Conservation (phyloP, 1,140 invertebrate species). For the Drosophila bocki region DNA sequence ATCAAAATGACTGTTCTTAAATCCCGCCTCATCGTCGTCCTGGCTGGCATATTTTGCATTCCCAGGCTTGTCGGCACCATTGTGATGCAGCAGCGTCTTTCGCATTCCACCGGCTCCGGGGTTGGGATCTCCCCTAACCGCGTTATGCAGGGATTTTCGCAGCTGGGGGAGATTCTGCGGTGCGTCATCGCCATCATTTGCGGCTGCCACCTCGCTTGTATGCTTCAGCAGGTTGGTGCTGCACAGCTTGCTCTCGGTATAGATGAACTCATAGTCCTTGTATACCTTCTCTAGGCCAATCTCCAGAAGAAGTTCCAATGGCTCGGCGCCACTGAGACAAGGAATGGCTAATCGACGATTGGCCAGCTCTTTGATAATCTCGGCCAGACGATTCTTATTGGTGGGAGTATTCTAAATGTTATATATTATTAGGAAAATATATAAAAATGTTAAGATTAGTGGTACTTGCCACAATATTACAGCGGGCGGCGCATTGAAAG, state of each 20-base stretch:
- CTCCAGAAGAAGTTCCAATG: conserved; percentile 80
- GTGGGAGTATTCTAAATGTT: conserved; percentile 75
- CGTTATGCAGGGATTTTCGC: conserved; percentile 82
- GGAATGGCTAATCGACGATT: conserved; percentile 81
- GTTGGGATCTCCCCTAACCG: conserved; percentile 52
- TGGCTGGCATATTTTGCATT: conserved; percentile 47
- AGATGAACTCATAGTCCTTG: conserved; percentile 84
- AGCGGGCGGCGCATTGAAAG: conserved; percentile 79
- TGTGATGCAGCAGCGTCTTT: conserved; percentile 74
- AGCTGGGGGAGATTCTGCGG: conserved; percentile 61
- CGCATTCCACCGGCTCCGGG: conserved; percentile 36
- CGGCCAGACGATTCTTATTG: conserved; percentile 80
- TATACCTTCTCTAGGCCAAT: conserved; percentile 81
- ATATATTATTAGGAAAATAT: background rate
- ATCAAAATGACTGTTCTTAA: conserved; percentile 81
- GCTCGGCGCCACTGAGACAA: conserved; percentile 76
- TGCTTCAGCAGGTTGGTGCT: conserved; percentile 61
- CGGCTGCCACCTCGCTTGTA: conserved; percentile 1
- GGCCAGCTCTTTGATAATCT: conserved; percentile 79
- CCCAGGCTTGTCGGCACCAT: conserved; percentile 26
- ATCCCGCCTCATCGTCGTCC: conserved; percentile 57
- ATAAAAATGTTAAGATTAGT: background rate
- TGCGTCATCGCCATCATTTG: conserved; percentile 12
- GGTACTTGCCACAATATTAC: conserved; percentile 76
- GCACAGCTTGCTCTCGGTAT: conserved; percentile 80